Conservation (phyloP, 92 coral and sea anemone genomes). For the Meandrina meandrites region DNA sequence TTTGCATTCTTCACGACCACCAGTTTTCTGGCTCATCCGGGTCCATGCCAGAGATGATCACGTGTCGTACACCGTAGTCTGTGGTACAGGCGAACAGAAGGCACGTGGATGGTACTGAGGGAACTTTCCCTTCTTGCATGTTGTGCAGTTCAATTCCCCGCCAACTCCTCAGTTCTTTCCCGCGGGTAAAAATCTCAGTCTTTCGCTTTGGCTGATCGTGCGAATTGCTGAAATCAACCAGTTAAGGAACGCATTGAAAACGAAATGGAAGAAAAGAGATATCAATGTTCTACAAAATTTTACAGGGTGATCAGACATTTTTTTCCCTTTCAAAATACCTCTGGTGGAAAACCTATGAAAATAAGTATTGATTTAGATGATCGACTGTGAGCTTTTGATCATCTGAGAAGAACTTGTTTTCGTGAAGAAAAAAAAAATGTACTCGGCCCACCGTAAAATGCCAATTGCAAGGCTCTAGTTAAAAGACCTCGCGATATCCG, state of each 20-base stretch:
- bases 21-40: not conserved
- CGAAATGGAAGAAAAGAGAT: not conserved
- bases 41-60: not conserved
- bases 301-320: not conserved
- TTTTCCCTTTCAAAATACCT: too few species aligned
- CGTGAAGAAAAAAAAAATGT: too few species aligned
- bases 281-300: too few species aligned
- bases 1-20: not conserved
- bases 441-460: too few species aligned
- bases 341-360: not conserved
- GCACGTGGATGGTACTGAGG: not conserved
- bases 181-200: constrained; percentile 15
- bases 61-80: not conserved
- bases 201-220: constrained; percentile 96
- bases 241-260: constrained; percentile 51
- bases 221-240: constrained; percentile 74
- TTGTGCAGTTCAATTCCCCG: not conserved
- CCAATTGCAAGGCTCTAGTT: too few species aligned
- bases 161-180: not conserved
- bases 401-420: too few species aligned
- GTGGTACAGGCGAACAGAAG: not conserved
- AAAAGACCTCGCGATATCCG: too few species aligned
- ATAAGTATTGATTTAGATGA: not conserved
- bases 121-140: not conserved
- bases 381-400: not conserved